A percentile compares a stretch with the other conserved stretches of the same genome.
Evolutionary conservation across 2,113 vertebrate species (phyloP).

Genomic region (Scortum barcoo): DNA sequence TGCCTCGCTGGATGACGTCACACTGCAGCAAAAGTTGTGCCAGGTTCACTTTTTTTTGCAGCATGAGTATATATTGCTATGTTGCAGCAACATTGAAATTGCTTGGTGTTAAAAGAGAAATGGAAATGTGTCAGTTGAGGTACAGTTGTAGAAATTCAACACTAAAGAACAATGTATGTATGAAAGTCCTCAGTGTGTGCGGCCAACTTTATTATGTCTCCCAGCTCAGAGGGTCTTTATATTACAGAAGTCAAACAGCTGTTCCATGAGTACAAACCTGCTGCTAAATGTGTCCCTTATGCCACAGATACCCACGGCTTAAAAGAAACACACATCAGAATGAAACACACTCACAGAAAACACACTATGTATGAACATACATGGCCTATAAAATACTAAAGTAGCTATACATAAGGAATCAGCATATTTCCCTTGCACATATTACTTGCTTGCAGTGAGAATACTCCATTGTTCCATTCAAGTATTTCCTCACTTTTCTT

Average conservation of each 20-base stretch:
- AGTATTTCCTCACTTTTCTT: neutral
- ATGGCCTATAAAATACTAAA: neutral
- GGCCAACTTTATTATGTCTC: neutral
- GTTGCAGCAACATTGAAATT: no score
- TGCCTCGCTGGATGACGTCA: neutral
- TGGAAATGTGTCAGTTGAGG: no score
- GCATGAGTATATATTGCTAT: no score
- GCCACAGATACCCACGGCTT: neutral
- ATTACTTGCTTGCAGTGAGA: neutral
- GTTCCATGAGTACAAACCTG: slow-evolving; percentile 13
- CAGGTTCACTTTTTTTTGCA: neutral
- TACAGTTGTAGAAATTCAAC: no score
- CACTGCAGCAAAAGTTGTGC: neutral
- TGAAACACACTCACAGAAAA: neutral
- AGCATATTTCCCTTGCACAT: neutral
- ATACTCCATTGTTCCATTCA: neutral
- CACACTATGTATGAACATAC: neutral
- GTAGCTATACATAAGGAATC: neutral
- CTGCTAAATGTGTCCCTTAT: slow-evolving; percentile 5
- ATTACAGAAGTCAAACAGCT: slow-evolving; percentile 6
- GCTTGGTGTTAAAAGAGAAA: no score
- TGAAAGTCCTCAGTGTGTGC: neutral
- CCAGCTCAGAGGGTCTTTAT: slow-evolving; percentile 5
- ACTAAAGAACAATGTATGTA: neutral
- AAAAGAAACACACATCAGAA: neutral